Percentiles rank a stretch among this genome's conserved stretches.
Conservation (phyloP, 2,113 vertebrate species). For the Stercorarius parasiticus region DNA sequence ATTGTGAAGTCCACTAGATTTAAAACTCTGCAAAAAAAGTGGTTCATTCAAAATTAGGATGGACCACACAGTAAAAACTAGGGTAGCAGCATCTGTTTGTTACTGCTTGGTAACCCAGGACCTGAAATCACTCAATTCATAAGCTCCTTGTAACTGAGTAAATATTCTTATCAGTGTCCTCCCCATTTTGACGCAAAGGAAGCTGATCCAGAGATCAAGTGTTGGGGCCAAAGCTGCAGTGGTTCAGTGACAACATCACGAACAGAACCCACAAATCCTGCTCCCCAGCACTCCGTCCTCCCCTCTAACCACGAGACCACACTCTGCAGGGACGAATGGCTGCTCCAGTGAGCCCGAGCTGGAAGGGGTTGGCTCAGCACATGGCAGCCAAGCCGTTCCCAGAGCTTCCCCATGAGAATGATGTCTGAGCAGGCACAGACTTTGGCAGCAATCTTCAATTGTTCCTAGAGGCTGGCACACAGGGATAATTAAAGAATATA, state of each 20-base stretch:
- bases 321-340: not conserved
- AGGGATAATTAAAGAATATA: not conserved
- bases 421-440: not conserved
- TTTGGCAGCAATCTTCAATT: not conserved
- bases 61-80: not conserved
- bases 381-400: not conserved
- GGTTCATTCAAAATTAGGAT: not conserved
- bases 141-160: not conserved
- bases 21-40: not conserved
- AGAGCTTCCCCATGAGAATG: not conserved
- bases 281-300: not conserved
- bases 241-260: not conserved
- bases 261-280: not conserved
- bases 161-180: not conserved
- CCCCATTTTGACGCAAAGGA: not conserved
- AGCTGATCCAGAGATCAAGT: not conserved
- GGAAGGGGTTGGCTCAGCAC: not conserved
- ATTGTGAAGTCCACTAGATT: not conserved
- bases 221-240: not conserved
- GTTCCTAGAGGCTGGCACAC: slow-evolving; percentile 10
- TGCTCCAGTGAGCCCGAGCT: not conserved
- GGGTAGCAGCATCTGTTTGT: not conserved
- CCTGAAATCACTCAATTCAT: not conserved
- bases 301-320: not conserved
- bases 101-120: not conserved